These are phyloP conservation scores for Nannoperca australis DNA, from an alignment of 2,797 vertebrate species.

Conservation along the genomic window DNA sequence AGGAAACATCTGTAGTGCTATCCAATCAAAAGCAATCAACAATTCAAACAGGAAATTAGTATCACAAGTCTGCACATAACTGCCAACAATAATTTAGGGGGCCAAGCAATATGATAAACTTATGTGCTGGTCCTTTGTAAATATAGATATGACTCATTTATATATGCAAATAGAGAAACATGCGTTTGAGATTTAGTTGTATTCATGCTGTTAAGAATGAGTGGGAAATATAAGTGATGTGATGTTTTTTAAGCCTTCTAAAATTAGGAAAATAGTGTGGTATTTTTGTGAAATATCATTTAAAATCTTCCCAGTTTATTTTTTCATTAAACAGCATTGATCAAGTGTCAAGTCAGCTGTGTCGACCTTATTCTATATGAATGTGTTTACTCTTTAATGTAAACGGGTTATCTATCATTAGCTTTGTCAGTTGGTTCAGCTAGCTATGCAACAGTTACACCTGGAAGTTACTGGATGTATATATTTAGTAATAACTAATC, in stretches of 20 bases:
- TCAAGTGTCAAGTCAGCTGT: not conserved
- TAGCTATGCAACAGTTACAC: not conserved
- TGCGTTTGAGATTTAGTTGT: too few relatives aligned
- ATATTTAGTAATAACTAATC: not conserved
- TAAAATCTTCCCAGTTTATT: too few relatives aligned
- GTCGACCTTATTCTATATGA: not conserved
- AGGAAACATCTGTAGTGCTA: too few relatives aligned
- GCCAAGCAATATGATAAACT: not conserved
- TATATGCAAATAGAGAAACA: not conserved
- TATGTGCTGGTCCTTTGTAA: too few relatives aligned
- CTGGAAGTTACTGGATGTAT: not conserved
- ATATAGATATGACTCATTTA: too few relatives aligned
- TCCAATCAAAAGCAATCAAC: not conserved
- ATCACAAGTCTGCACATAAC: not conserved
- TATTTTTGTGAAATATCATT: too few relatives aligned
- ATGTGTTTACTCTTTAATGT: not conserved
- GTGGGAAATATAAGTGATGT: too few relatives aligned
- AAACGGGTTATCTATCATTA: not conserved
- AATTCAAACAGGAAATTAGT: not conserved
- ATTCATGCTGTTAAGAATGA: too few relatives aligned
- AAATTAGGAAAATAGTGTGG: too few relatives aligned
- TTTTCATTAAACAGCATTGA: too few relatives aligned
- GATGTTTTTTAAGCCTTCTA: too few relatives aligned
- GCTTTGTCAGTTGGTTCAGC: not conserved
- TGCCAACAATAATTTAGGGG: not conserved